phyloP scores from a whole-genome alignment of 2,113 vertebrate species.

The Charina bottae region DNA sequence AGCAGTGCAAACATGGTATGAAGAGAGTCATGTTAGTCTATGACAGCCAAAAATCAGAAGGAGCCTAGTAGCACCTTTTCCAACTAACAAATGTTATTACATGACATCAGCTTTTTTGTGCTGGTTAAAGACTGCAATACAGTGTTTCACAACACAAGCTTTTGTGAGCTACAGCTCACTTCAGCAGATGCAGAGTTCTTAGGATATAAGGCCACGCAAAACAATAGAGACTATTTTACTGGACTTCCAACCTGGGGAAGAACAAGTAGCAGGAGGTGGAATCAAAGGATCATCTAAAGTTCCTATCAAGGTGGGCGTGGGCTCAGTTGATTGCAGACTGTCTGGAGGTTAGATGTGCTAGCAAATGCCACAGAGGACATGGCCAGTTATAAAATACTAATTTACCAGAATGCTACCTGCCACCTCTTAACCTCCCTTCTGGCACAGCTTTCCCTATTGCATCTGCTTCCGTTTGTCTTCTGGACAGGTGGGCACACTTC shows the following conservation, averaged over 20 bases:
- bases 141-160: background rate
- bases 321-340: background rate
- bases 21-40: background rate
- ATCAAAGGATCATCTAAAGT: too few species aligned
- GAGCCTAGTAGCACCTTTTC: background rate
- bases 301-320: background rate
- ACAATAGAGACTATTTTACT: constrained; percentile 20
- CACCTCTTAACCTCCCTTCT: background rate
- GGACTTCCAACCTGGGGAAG: constrained; percentile 10
- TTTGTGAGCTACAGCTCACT: background rate
- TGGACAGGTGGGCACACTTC: background rate
- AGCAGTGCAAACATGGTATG: background rate
- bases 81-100: background rate
- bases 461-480: background rate
- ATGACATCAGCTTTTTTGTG: background rate
- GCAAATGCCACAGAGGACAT: background rate
- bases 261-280: too few species aligned
- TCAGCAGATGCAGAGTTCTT: constrained; percentile 9
- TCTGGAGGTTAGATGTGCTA: background rate
- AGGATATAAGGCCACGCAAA: constrained; percentile 48
- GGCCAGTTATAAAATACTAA: background rate
- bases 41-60: background rate
- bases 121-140: background rate
- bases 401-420: background rate
- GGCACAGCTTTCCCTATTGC: too few species aligned